Evolutionary conservation across 2,113 vertebrate genomes (phyloP).

Genomic region (Actenoides lindsayi): DNA sequence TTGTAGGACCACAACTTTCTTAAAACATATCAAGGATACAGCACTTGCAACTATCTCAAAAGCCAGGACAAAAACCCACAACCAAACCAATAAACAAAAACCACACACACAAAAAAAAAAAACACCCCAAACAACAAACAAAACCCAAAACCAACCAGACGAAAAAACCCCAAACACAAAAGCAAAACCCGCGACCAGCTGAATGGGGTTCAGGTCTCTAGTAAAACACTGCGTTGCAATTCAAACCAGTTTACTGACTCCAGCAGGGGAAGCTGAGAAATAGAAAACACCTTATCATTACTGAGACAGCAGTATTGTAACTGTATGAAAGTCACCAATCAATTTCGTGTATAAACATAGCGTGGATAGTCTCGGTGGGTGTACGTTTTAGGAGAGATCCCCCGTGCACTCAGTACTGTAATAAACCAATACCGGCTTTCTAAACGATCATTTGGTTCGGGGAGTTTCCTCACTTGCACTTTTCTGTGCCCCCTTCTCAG

Average conservation of each 20-base stretch:
- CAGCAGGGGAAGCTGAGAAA: background rate
- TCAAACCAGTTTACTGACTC: background rate
- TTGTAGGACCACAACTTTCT: background rate
- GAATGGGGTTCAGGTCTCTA: rapidly evolving
- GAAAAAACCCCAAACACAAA: background rate
- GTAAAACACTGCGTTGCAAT: background rate
- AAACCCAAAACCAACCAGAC: background rate
- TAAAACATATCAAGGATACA: background rate
- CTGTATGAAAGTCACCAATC: too few species aligned
- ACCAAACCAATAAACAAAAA: too few species aligned
- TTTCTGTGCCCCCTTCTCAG: background rate
- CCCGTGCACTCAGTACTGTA: too few species aligned
- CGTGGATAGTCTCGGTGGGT: too few species aligned
- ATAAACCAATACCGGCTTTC: too few species aligned
- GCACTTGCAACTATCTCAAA: background rate
- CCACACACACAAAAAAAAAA: background rate
- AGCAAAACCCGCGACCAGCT: background rate
- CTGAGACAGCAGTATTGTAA: too few species aligned
- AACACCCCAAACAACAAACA: background rate
- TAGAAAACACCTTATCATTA: too few species aligned
- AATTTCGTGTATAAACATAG: too few species aligned
- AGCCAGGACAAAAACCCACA: background rate
- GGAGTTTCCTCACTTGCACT: too few species aligned
- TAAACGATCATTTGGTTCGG: too few species aligned
- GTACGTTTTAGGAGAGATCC: too few species aligned